These are phyloP conservation scores for Lydus trimaculatus DNA, from an alignment of 2,888 invertebrate species.

Conservation along the genomic window DNA sequence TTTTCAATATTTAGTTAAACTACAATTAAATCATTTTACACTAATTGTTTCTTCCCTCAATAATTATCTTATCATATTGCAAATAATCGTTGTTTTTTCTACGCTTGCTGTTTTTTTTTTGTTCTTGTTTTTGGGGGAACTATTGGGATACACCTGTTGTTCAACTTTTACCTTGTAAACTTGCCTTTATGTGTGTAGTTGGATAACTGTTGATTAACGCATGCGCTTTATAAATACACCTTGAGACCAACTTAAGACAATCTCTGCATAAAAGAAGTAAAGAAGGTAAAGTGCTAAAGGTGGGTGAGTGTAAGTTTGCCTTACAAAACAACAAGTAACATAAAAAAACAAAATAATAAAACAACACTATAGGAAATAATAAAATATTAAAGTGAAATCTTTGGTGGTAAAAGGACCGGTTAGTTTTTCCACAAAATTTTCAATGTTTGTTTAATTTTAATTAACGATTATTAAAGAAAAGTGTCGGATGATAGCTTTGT, in stretches of 20 bases:
- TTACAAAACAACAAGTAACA: constrained; percentile 27
- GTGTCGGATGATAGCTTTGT: background rate
- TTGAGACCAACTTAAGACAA: constrained; percentile 53
- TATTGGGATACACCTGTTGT: constrained; percentile 39
- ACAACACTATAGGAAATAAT: too few species aligned
- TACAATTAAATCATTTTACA: too few species aligned
- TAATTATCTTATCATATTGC: constrained; percentile 15
- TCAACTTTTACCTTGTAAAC: constrained; percentile 52
- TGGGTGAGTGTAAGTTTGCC: background rate
- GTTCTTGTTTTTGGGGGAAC: background rate
- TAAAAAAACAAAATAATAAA: constrained; percentile 35
- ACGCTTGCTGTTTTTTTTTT: background rate
- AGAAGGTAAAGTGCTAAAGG: constrained; percentile 18
- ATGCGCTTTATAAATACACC: constrained; percentile 50
- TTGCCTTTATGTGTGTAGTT: constrained; percentile 49
- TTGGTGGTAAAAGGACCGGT: constrained; percentile 33
- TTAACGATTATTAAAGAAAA: background rate
- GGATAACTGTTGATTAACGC: constrained; percentile 55
- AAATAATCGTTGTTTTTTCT: constrained; percentile 8
- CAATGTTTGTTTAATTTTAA: background rate
- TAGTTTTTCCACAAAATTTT: constrained; percentile 12
- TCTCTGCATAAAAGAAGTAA: constrained; percentile 42
- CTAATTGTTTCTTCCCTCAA: background rate
- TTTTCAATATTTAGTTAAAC: background rate
- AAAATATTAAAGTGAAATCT: constrained; percentile 46